Evolutionary conservation across 2,797 vertebrate species (phyloP).

Genomic region (Girardinus metallicus): DNA sequence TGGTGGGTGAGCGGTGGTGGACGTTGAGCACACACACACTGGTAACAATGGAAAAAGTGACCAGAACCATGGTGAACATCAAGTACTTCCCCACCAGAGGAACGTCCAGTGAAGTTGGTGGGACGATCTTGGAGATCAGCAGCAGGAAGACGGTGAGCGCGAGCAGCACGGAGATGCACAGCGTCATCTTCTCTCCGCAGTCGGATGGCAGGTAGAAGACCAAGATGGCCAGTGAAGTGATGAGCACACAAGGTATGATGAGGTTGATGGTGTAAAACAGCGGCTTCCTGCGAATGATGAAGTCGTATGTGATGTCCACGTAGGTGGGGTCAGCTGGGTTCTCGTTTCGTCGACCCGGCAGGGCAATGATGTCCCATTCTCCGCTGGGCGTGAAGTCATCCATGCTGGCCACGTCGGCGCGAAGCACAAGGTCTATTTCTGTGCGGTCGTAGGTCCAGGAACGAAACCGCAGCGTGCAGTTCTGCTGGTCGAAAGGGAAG

Average conservation of each 20-base stretch:
- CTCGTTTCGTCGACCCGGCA: constrained; percentile 93
- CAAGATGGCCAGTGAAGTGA: constrained; percentile 93
- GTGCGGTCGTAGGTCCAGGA: constrained; percentile 98
- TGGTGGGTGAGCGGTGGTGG: constrained; percentile 95
- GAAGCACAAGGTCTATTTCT: constrained; percentile 94
- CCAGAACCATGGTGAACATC: constrained; percentile 98
- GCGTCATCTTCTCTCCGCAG: constrained; percentile 96
- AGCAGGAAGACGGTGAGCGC: constrained; percentile 96
- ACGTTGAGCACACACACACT: constrained; percentile 96
- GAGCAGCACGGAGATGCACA: constrained; percentile 94
- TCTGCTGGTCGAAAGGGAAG: constrained; percentile 98
- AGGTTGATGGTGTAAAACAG: constrained; percentile 99
- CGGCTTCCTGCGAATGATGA: constrained; percentile 94
- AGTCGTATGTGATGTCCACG: constrained; percentile 97
- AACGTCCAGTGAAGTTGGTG: constrained; percentile 93
- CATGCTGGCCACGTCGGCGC: constrained; percentile 93
- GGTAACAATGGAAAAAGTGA: constrained; percentile 96
- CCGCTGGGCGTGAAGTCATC: constrained; percentile 98
- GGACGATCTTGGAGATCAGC: constrained; percentile 96
- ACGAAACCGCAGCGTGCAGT: constrained; percentile 96
- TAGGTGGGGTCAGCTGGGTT: constrained; percentile 92
- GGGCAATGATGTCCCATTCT: constrained; percentile 97
- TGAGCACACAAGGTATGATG: constrained; percentile 96
- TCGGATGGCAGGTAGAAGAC: constrained; percentile 96
- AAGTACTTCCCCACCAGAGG: constrained; percentile 97